Conservation (phyloP, 2,797 vertebrate genomes). For the Rallus crepitans region DNA sequence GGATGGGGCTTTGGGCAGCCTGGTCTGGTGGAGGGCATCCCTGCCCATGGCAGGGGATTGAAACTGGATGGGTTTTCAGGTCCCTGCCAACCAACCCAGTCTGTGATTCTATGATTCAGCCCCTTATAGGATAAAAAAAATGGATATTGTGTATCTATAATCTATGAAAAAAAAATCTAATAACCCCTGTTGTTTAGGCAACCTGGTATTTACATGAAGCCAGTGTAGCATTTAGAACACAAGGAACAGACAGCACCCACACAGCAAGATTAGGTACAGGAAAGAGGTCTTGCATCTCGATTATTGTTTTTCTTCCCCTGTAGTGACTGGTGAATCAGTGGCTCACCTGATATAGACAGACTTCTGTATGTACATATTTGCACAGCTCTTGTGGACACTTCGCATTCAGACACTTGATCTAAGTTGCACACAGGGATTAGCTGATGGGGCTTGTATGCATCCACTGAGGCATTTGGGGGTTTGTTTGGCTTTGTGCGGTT, state of each 20-base stretch:
- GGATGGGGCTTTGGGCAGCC: too few species aligned
- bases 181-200: neutral
- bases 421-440: neutral
- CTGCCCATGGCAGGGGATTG: too few species aligned
- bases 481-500: too few species aligned
- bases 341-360: accelerated
- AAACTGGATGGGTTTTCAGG: too few species aligned
- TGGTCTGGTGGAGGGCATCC: too few species aligned
- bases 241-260: neutral
- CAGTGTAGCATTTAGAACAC: neutral
- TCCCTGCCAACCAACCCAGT: too few species aligned
- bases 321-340: neutral
- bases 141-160: accelerated
- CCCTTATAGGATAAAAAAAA: neutral
- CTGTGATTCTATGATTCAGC: too few species aligned
- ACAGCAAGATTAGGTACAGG: neutral
- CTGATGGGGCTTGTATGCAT: neutral
- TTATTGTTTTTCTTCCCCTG: neutral
- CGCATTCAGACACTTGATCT: too few species aligned
- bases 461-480: neutral
- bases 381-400: neutral
- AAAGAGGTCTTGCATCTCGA: neutral
- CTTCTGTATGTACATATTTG: neutral
- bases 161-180: too few species aligned
- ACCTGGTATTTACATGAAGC: neutral